A percentile compares a stretch with the other conserved stretches of the same genome.
Evolutionary conservation across 2,113 vertebrate genomes (phyloP).

Genomic region (Clarias magur): DNA sequence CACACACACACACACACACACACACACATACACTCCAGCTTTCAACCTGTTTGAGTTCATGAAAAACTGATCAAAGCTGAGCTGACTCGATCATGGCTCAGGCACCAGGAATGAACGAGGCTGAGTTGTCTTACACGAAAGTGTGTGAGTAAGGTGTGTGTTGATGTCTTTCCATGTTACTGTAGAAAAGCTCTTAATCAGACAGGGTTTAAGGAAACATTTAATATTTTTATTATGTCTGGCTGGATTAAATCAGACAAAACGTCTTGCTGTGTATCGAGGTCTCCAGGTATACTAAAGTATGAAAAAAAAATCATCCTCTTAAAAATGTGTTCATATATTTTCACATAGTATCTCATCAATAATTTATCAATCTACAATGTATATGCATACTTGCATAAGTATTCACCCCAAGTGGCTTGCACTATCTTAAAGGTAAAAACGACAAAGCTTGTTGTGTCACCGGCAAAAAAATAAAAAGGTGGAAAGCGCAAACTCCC

Average conservation of each 20-base stretch:
- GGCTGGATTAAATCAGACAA: not conserved
- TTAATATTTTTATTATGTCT: conserved; percentile 24
- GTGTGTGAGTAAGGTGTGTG: not conserved
- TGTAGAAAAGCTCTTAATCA: conserved; percentile 8
- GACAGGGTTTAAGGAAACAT: not conserved
- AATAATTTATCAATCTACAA: not conserved
- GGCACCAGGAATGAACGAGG: conserved; percentile 21
- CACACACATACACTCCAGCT: conserved; percentile 56
- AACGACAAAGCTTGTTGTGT: not conserved
- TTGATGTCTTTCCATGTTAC: conserved; percentile 13
- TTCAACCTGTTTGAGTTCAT: conserved; percentile 56
- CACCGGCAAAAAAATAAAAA: not conserved
- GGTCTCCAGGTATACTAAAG: conserved; percentile 1
- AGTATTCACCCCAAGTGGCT: not conserved
- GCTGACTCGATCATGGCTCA: conserved; percentile 50
- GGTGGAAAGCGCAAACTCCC: not conserved
- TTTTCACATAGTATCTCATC: not conserved
- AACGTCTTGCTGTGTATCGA: not conserved
- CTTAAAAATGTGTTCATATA: not conserved
- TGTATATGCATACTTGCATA: not conserved
- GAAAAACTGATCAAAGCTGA: conserved; percentile 61
- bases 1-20: no score
- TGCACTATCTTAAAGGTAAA: not conserved
- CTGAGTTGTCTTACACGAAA: not conserved
- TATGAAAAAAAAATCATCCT: not conserved